Conservation (phyloP, 2,797 vertebrate genomes). For the Helicolenus hilgendorfi region DNA sequence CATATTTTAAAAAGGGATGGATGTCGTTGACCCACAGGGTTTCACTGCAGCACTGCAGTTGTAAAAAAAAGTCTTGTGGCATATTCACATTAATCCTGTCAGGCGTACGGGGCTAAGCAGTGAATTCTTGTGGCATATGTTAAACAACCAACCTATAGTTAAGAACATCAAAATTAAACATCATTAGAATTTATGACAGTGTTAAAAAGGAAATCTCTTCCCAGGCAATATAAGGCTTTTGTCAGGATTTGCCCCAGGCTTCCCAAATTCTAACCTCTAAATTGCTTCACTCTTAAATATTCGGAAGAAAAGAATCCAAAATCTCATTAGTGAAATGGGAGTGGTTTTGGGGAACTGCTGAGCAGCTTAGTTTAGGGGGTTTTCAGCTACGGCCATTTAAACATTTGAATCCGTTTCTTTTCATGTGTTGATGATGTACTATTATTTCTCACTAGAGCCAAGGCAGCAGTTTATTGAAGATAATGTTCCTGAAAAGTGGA, state of each 20-base stretch:
- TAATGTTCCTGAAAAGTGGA: slow-evolving; percentile 58
- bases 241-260: slow-evolving; percentile 77
- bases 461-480: slow-evolving; percentile 42
- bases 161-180: slow-evolving; percentile 84
- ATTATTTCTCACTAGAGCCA: slow-evolving; percentile 17
- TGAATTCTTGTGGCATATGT: slow-evolving; percentile 80
- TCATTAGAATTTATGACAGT: slow-evolving; percentile 88
- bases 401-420: slow-evolving; percentile 59
- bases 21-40: slow-evolving; percentile 58
- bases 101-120: slow-evolving; percentile 44
- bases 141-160: slow-evolving; percentile 83
- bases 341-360: slow-evolving; percentile 72
- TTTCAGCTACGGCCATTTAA: slow-evolving; percentile 53
- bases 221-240: slow-evolving; percentile 72
- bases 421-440: slow-evolving; percentile 54
- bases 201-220: slow-evolving; percentile 83
- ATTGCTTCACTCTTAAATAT: slow-evolving; percentile 72
- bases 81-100: slow-evolving; percentile 67
- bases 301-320: slow-evolving; percentile 79
- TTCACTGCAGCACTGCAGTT: slow-evolving; percentile 53
- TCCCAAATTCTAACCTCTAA: slow-evolving; percentile 80
- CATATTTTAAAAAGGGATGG: slow-evolving; percentile 40
- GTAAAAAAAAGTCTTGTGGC: slow-evolving; percentile 64
- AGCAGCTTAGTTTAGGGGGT: slow-evolving; percentile 56
- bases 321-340: slow-evolving; percentile 78